These are phyloP conservation scores for Macrotis lagotis DNA, from an alignment of 2,113 vertebrate genomes.

Conservation along the genomic window DNA sequence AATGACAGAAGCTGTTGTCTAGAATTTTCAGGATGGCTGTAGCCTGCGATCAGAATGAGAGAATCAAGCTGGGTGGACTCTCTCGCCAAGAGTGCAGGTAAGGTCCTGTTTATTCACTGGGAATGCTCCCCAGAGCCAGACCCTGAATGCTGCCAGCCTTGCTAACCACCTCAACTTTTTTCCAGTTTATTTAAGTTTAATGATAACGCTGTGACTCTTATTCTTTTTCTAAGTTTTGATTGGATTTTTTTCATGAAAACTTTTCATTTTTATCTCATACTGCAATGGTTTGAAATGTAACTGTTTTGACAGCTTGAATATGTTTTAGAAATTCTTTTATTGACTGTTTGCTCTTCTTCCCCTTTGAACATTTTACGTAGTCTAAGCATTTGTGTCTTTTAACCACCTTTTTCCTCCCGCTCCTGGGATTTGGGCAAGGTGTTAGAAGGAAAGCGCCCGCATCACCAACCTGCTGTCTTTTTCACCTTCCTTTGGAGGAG, in stretches of 20 bases:
- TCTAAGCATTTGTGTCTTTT: constrained; percentile 74
- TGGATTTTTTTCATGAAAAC: constrained; percentile 68
- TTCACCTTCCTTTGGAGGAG: constrained; percentile 82
- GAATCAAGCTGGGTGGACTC: constrained; percentile 89
- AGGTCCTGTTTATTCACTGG: constrained; percentile 91
- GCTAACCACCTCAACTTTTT: constrained; percentile 73
- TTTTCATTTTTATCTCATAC: constrained; percentile 71
- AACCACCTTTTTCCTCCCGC: constrained; percentile 63
- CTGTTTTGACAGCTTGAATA: constrained; percentile 68
- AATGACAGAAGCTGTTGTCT: constrained; percentile 98
- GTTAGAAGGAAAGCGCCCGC: constrained; percentile 81
- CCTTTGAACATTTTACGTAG: constrained; percentile 68
- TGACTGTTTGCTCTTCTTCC: constrained; percentile 81
- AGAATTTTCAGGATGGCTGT: constrained; percentile 95
- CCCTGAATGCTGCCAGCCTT: constrained; percentile 71
- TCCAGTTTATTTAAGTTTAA: constrained; percentile 74
- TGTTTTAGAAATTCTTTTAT: constrained; percentile 82
- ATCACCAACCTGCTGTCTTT: constrained; percentile 81
- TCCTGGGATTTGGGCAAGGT: constrained; percentile 75
- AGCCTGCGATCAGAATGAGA: constrained; percentile 90
- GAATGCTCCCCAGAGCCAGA: constrained; percentile 86
- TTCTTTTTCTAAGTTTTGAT: constrained; percentile 59
- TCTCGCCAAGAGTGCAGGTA: constrained; percentile 92
- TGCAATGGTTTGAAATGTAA: constrained; percentile 78
- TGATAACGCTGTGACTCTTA: constrained; percentile 70